These are phyloP conservation scores for Sporophila hypoxantha DNA, from an alignment of 2,113 vertebrate genomes.

Conservation along the genomic window DNA sequence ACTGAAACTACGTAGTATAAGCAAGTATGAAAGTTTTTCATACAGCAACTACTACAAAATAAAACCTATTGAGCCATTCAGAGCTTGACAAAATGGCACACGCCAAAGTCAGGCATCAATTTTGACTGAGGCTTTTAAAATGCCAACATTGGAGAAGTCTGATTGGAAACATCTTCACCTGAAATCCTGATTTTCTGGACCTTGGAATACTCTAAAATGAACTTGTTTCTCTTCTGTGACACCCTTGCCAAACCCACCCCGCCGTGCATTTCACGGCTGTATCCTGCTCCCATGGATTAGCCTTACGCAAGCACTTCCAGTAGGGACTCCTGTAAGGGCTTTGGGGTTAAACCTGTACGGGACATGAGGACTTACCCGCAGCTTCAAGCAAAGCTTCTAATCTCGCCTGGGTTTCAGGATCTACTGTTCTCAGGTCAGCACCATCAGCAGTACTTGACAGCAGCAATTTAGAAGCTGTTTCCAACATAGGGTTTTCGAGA, in stretches of 20 bases:
- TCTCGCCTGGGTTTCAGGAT: constrained; percentile 96
- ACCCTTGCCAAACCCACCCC: neutral
- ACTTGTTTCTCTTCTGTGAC: neutral
- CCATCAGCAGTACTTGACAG: constrained; percentile 93
- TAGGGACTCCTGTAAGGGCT: accelerated
- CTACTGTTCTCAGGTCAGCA: constrained; percentile 94
- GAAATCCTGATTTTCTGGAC: neutral
- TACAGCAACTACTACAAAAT: neutral
- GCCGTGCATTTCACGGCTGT: accelerated
- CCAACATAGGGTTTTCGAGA: constrained; percentile 96
- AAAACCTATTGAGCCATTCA: neutral
- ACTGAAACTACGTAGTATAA: neutral
- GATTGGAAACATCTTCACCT: neutral
- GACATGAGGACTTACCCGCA: constrained; percentile 77
- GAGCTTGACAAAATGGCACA: neutral
- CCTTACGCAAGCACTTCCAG: neutral
- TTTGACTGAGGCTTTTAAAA: neutral
- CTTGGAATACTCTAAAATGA: neutral
- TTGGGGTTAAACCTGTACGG: neutral
- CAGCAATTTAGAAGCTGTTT: constrained; percentile 94
- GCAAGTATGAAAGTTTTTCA: neutral
- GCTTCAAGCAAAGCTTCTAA: constrained; percentile 96
- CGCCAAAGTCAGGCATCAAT: accelerated
- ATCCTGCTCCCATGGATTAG: neutral
- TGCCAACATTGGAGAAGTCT: accelerated